Percentiles rank a stretch among this genome's conserved stretches.
phyloP scores from a whole-genome alignment of 2,888 invertebrate species.

The Agapostemon virescens region DNA sequence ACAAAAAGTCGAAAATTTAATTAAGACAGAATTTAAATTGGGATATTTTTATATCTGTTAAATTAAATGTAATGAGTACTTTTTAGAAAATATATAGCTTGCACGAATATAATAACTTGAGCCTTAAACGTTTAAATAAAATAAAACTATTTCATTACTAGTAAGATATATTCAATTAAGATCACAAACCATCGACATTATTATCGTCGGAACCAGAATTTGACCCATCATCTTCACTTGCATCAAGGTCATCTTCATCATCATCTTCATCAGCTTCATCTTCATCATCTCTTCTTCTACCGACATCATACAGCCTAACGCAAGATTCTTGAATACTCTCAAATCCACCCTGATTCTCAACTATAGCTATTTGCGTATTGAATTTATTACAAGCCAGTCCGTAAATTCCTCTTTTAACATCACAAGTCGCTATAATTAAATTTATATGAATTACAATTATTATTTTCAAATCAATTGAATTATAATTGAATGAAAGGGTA shows the following conservation, averaged over 20 bases:
- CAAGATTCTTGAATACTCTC: conserved; percentile 93
- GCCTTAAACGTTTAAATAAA: neutral
- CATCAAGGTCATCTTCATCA: conserved; percentile 83
- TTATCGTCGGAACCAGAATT: conserved; percentile 80
- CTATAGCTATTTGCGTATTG: conserved; percentile 93
- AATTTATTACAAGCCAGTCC: conserved; percentile 91
- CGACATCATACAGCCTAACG: conserved; percentile 95
- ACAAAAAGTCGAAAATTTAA: neutral
- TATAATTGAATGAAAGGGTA: neutral
- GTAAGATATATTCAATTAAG: conserved; percentile 11
- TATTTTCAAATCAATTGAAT: neutral
- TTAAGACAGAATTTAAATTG: neutral
- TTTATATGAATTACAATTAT: conserved; percentile 6
- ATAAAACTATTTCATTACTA: neutral
- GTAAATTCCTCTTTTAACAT: conserved; percentile 94
- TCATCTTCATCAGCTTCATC: conserved; percentile 91
- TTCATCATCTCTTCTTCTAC: conserved; percentile 91
- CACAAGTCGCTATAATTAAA: conserved; percentile 89
- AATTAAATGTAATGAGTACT: neutral
- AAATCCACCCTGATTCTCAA: conserved; percentile 93
- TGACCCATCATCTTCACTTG: conserved; percentile 83
- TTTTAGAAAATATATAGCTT: neutral
- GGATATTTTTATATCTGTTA: neutral
- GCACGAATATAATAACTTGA: too few species aligned
- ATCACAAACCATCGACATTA: conserved; percentile 66